Percentiles rank a stretch among this genome's conserved stretches.
These are phyloP conservation scores for Penaeus vannamei DNA, from an alignment of 1,140 invertebrate genomes.

Conservation along the genomic window DNA sequence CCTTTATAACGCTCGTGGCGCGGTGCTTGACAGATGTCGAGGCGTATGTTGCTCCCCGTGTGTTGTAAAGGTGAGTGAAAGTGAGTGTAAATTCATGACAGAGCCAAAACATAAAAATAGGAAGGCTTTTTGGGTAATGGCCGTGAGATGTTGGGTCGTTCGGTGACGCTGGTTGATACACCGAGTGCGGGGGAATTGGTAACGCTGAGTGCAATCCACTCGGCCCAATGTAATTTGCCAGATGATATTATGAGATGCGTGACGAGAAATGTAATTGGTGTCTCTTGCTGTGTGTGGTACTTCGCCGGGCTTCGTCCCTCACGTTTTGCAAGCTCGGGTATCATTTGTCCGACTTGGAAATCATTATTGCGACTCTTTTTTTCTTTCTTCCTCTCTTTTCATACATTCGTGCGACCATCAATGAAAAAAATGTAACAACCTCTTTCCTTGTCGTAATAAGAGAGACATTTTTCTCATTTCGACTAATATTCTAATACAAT, in stretches of 20 bases:
- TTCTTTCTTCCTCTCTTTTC: too few relatives aligned
- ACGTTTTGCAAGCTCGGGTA: constrained; percentile 39
- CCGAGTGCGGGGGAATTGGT: constrained; percentile 1
- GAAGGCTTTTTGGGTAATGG: too few relatives aligned
- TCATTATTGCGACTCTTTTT: neutral
- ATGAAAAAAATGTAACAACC: too few relatives aligned
- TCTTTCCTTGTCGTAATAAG: too few relatives aligned
- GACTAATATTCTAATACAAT: too few relatives aligned
- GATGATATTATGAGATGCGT: constrained; percentile 64
- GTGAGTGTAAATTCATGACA: too few relatives aligned
- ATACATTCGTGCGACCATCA: too few relatives aligned
- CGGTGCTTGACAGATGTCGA: neutral
- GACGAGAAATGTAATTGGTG: constrained; percentile 60
- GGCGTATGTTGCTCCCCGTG: neutral
- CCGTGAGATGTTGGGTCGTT: too few relatives aligned
- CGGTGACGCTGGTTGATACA: too few relatives aligned
- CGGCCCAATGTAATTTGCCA: constrained; percentile 55
- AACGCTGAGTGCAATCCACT: constrained; percentile 60
- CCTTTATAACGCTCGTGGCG: neutral
- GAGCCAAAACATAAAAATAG: too few relatives aligned
- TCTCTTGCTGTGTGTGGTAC: constrained; percentile 40
- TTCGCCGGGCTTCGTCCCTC: constrained; percentile 35
- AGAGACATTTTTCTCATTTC: too few relatives aligned
- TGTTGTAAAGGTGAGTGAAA: neutral
- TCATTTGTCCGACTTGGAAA: constrained; percentile 26